Conservation (phyloP, 2,797 vertebrate species). For the Myotis planiceps region DNA sequence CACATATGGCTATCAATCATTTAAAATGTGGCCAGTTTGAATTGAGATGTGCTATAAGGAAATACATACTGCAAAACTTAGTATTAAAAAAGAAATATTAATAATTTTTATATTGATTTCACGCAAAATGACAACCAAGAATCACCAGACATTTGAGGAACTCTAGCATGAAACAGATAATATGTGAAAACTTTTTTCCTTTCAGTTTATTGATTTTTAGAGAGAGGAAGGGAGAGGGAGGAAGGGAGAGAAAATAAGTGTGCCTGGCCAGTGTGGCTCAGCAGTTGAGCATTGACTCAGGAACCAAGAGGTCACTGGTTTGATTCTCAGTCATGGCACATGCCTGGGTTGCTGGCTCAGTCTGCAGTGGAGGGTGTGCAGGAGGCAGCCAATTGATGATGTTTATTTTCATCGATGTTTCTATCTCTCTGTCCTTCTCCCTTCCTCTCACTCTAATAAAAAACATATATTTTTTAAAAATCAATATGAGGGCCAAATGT, state of each 20-base stretch:
- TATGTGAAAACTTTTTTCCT: neutral
- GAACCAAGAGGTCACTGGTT: too few relatives aligned
- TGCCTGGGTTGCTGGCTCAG: too few relatives aligned
- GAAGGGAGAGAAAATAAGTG: neutral
- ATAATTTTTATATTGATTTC: constrained; percentile 25
- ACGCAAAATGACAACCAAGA: neutral
- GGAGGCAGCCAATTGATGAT: too few relatives aligned
- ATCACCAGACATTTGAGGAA: neutral
- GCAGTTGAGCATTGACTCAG: too few relatives aligned
- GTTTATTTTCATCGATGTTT: too few relatives aligned
- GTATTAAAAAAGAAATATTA: neutral
- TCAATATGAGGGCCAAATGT: neutral
- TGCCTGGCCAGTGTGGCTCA: too few relatives aligned
- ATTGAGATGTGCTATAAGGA: neutral
- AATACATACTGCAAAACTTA: neutral
- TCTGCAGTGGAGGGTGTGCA: too few relatives aligned
- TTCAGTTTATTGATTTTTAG: neutral
- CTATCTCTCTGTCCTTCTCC: too few relatives aligned
- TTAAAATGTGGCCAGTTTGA: neutral
- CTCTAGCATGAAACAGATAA: neutral
- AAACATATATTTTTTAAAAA: neutral
- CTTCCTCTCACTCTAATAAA: too few relatives aligned
- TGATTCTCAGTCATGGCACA: too few relatives aligned
- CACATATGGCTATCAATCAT: neutral
- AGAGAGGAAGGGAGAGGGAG: neutral